Evolutionary conservation across 2,888 invertebrate genomes (phyloP).

Genomic region (Auanema sp.): DNA sequence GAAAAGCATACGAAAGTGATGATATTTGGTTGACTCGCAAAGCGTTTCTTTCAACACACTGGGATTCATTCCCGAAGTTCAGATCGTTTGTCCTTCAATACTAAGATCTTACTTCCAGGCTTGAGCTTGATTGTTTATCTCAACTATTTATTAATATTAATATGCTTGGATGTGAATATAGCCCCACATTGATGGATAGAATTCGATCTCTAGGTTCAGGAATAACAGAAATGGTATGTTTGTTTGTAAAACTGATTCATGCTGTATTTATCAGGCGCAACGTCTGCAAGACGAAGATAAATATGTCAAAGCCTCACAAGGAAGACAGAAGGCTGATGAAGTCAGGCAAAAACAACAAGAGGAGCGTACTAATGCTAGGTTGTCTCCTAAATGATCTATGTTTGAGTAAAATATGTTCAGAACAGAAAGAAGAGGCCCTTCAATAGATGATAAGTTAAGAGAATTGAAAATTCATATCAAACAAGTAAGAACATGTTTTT

Average conservation of each 20-base stretch:
- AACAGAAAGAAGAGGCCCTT: no score
- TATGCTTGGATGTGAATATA: conserved; percentile 41
- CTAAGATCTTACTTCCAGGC: conserved; percentile 20
- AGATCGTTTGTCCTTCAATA: background rate
- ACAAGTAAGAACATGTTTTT: no score
- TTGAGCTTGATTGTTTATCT: conserved; percentile 40
- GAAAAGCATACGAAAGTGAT: conserved; percentile 38
- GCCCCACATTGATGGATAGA: conserved; percentile 30
- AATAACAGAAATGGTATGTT: conserved; percentile 23
- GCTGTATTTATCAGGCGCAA: background rate
- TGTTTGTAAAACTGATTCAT: background rate
- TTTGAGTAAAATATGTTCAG: background rate
- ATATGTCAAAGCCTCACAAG: conserved; percentile 16
- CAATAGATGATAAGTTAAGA: no score
- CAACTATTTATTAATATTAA: conserved; percentile 42
- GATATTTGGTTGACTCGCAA: conserved; percentile 36
- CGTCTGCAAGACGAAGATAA: conserved; percentile 12
- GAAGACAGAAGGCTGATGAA: conserved; percentile 15
- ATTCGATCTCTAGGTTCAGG: conserved; percentile 34
- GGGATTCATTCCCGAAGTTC: conserved; percentile 36
- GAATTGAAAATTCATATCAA: no score
- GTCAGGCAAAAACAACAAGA: conserved; percentile 11
- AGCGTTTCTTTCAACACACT: conserved; percentile 39
- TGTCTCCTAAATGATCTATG: background rate
- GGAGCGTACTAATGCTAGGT: background rate